Evolutionary conservation across 2,888 invertebrate species (phyloP).

Genomic region (Polyploca ridens): DNA sequence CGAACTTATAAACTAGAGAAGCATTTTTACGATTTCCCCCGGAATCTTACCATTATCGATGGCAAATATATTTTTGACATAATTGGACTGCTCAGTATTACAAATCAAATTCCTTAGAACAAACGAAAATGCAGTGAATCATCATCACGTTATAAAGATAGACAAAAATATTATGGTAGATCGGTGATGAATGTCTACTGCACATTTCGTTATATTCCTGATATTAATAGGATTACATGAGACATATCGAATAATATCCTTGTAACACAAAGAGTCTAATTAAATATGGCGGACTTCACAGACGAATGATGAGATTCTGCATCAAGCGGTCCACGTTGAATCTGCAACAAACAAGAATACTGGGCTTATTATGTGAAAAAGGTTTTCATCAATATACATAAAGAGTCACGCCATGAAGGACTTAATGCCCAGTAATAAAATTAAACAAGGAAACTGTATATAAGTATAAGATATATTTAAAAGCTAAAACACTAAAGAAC

Average conservation of each 20-base stretch:
- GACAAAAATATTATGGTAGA: conserved; percentile 29
- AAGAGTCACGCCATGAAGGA: too few species aligned
- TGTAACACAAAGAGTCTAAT: conserved; percentile 59
- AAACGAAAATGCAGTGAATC: conserved; percentile 63
- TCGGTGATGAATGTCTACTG: conserved; percentile 65
- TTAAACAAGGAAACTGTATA: too few species aligned
- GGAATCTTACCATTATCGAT: conserved; percentile 55
- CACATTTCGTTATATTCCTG: conserved; percentile 53
- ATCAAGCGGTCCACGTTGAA: conserved; percentile 58
- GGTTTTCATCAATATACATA: too few species aligned
- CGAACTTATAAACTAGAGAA: conserved; percentile 60
- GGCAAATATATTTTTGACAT: conserved; percentile 37
- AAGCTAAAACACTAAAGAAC: too few species aligned
- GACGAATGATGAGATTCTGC: conserved; percentile 42
- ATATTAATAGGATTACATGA: conserved; percentile 38
- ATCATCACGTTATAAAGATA: conserved; percentile 56
- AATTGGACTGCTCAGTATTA: conserved; percentile 50
- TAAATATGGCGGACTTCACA: conserved; percentile 49
- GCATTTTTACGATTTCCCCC: conserved; percentile 71
- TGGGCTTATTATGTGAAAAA: conserved; percentile 5
- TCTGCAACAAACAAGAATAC: conserved; percentile 77
- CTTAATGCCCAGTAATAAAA: too few species aligned
- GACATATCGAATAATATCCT: conserved; percentile 37
- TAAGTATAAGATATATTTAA: too few species aligned
- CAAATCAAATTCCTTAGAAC: conserved; percentile 55